Percentiles rank a stretch among this genome's conserved stretches.
Evolutionary conservation across 2,888 invertebrate species (phyloP).

Genomic region (Dromius quadrimaculatus): DNA sequence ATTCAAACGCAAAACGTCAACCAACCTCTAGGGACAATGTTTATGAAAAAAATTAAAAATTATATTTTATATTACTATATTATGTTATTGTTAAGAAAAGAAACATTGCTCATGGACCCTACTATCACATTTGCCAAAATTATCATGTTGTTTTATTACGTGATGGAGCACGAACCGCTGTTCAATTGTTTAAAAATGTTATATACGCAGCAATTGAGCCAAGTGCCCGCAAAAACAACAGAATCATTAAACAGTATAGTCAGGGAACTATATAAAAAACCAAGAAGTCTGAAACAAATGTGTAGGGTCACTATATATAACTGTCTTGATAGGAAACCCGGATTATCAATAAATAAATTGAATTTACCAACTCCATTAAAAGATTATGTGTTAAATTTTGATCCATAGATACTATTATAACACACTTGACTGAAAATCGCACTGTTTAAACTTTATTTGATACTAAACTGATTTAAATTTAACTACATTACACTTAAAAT

Average conservation of each 20-base stretch:
- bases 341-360: constrained; percentile 74
- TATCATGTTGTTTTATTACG: constrained; percentile 74
- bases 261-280: constrained; percentile 74
- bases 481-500: too few species aligned
- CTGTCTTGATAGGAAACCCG: constrained; percentile 74
- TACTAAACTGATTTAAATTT: constrained; percentile 38
- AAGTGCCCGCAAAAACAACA: constrained; percentile 74
- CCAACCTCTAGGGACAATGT: constrained; percentile 59
- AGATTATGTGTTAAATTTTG: constrained; percentile 78
- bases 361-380: constrained; percentile 77
- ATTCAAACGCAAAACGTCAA: constrained; percentile 57
- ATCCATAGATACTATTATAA: constrained; percentile 63
- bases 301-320: constrained; percentile 78
- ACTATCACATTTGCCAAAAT: constrained; percentile 75
- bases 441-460: constrained; percentile 43
- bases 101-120: constrained; percentile 73
- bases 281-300: constrained; percentile 79
- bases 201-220: constrained; percentile 74
- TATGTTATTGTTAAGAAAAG: constrained; percentile 77
- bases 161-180: constrained; percentile 77
- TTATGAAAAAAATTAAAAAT: constrained; percentile 71
- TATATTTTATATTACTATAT: constrained; percentile 79
- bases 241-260: constrained; percentile 74
- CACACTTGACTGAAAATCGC: constrained; percentile 51
- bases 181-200: constrained; percentile 77